Evolutionary conservation across 2,797 vertebrate genomes (phyloP).

Genomic region (Phoxinus dragarum): DNA sequence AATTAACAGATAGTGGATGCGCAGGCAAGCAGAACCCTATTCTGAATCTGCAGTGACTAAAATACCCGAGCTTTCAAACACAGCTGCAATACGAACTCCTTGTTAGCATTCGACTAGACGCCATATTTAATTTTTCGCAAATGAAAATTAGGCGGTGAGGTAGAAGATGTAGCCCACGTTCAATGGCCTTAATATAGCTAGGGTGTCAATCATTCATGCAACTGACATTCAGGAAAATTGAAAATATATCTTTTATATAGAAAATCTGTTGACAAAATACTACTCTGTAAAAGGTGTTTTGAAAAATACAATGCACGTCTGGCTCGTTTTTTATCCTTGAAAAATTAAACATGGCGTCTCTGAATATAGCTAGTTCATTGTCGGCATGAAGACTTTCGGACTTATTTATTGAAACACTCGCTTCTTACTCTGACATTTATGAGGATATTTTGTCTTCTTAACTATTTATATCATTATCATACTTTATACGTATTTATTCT

Average conservation of each 20-base stretch:
- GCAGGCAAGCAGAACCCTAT: slow-evolving; percentile 87
- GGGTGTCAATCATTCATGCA: background rate
- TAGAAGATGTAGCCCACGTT: background rate
- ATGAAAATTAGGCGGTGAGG: background rate
- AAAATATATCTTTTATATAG: background rate
- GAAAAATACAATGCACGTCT: background rate
- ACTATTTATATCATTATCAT: slow-evolving; percentile 11
- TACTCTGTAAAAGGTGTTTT: background rate
- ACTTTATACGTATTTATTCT: slow-evolving; percentile 1
- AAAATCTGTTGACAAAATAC: background rate
- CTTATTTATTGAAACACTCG: background rate
- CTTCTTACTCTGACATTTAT: background rate
- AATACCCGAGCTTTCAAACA: slow-evolving; percentile 64
- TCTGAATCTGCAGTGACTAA: slow-evolving; percentile 74
- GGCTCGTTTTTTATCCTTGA: background rate
- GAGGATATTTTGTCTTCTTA: background rate
- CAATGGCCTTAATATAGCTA: background rate
- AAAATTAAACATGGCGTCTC: background rate
- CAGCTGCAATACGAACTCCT: slow-evolving; percentile 81
- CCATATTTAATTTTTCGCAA: slow-evolving; percentile 21
- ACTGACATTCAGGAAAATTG: background rate
- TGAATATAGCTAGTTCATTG: background rate
- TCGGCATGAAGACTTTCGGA: background rate
- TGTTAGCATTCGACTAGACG: slow-evolving; percentile 9
- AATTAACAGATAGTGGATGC: slow-evolving; percentile 87